Evolutionary conservation across 35 echinoderm and acorn worm genomes (phyloP).

Genomic region (Patiria miniata): DNA sequence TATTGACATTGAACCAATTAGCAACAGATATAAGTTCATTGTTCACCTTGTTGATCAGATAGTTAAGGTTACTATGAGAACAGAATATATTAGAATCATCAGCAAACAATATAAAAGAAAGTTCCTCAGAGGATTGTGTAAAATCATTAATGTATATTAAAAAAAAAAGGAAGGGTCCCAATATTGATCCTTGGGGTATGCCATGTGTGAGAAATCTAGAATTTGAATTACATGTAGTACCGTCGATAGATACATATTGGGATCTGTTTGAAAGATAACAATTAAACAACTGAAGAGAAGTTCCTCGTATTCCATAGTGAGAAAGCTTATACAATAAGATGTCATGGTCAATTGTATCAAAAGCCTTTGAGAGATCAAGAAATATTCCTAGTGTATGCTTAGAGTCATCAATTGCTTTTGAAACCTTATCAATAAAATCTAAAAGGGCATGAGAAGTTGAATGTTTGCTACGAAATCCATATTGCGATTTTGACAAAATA

Average conservation of each 20-base stretch:
- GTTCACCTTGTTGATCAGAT: slow-evolving; percentile 1
- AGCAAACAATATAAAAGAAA: slow-evolving; percentile 20
- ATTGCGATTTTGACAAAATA: neutral
- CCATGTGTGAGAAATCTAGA: no score
- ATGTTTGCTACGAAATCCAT: neutral
- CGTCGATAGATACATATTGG: no score
- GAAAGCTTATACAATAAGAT: neutral
- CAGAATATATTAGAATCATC: slow-evolving; percentile 26
- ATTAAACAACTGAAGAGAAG: slow-evolving; percentile 1
- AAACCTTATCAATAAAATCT: no score
- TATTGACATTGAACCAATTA: slow-evolving; percentile 18
- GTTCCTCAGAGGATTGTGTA: neutral
- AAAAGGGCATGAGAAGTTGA: no score
- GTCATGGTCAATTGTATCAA: no score
- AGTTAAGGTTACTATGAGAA: neutral
- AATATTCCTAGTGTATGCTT: no score
- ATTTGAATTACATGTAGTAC: no score
- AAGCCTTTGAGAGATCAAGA: no score
- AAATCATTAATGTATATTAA: slow-evolving; percentile 38
- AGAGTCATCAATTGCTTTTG: no score
- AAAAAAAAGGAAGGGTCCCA: slow-evolving; percentile 34
- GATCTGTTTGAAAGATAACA: no score
- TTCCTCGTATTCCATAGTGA: slow-evolving; percentile 31
- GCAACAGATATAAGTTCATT: neutral
- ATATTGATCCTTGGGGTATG: slow-evolving; percentile 34